These are phyloP conservation scores for Drosophila lutescens DNA, from an alignment of 2,888 invertebrate species.

Conservation along the genomic window DNA sequence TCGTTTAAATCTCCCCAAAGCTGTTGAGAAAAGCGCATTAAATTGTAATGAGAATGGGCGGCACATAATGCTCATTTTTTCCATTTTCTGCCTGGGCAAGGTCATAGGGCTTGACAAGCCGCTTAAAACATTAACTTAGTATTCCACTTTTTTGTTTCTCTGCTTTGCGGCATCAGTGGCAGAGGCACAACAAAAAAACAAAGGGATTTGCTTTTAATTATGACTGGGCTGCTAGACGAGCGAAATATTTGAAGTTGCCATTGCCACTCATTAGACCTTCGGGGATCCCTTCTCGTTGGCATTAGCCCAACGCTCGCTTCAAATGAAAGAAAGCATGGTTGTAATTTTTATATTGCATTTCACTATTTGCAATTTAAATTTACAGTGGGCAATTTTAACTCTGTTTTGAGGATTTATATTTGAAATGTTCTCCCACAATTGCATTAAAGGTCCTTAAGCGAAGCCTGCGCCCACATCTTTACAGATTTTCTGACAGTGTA, in stretches of 20 bases:
- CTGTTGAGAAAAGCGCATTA: conserved; percentile 69
- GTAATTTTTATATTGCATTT: background rate
- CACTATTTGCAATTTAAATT: background rate
- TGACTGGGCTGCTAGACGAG: conserved; percentile 13
- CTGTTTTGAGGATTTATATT: too few relatives aligned
- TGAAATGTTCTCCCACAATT: too few relatives aligned
- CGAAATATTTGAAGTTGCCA: conserved; percentile 20
- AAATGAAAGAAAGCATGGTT: background rate
- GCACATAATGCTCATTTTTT: conserved; percentile 45
- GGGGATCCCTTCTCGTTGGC: background rate
- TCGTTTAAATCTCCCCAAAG: conserved; percentile 71
- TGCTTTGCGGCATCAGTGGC: conserved; percentile 5
- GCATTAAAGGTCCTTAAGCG: too few relatives aligned
- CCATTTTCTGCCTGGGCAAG: conserved; percentile 43
- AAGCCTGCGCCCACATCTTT: too few relatives aligned
- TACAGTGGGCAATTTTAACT: background rate
- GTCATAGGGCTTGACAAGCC: conserved; percentile 60
- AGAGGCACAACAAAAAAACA: conserved; percentile 16
- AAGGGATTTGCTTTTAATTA: conserved; percentile 40
- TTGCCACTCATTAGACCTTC: background rate
- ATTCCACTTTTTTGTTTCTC: conserved; percentile 31
- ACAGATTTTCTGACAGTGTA: too few relatives aligned
- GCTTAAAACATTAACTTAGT: conserved; percentile 75
- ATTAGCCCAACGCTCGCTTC: background rate
- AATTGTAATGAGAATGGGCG: conserved; percentile 67